Evolutionary conservation across 30 jellyfish, hydroid and myxozoan genomes (phyloP).

Genomic region (Pseudorhiza aurosa): DNA sequence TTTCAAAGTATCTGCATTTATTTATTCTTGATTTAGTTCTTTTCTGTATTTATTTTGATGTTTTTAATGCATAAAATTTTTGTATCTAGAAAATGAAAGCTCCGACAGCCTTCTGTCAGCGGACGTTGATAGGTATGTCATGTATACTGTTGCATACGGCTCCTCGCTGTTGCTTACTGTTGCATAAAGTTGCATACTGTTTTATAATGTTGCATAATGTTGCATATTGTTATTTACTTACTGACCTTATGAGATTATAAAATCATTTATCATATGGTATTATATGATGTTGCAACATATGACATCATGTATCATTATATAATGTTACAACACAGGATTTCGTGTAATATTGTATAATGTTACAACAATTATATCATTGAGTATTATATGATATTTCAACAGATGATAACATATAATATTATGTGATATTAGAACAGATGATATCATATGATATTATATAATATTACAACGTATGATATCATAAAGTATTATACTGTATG

Average conservation of each 20-base stretch:
- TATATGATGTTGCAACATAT: background rate
- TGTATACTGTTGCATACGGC: too few relatives aligned
- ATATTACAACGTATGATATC: background rate
- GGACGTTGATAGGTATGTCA: slow-evolving; percentile 37
- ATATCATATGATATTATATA: background rate
- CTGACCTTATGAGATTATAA: background rate
- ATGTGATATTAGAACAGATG: background rate
- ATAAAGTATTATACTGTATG: background rate
- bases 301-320: background rate
- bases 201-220: too few relatives aligned
- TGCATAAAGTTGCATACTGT: too few relatives aligned
- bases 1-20: too few relatives aligned
- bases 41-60: too few relatives aligned
- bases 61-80: too few relatives aligned
- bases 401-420: background rate
- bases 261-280: background rate
- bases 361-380: background rate
- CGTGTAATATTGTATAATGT: background rate
- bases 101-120: slow-evolving; percentile 62
- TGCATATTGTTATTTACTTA: too few relatives aligned
- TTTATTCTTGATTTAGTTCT: too few relatives aligned
- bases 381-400: background rate
- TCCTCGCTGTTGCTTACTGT: too few relatives aligned
- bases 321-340: background rate
- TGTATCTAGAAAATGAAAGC: slow-evolving; percentile 11